Conservation (phyloP, 2,797 vertebrate genomes). For the Gymnocypris eckloni region DNA sequence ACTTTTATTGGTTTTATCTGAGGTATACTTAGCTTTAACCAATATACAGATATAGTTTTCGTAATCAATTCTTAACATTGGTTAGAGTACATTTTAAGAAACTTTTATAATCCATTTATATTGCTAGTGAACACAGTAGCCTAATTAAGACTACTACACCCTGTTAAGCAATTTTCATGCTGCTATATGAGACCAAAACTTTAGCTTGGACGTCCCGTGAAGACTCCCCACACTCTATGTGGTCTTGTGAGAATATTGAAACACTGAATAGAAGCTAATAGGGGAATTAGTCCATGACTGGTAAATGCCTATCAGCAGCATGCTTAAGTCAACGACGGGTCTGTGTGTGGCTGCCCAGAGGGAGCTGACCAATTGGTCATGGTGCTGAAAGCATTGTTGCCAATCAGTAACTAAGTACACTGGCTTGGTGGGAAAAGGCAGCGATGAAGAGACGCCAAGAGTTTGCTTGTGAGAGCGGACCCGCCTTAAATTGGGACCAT, state of each 20-base stretch:
- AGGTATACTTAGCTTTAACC: not conserved
- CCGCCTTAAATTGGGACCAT: slow-evolving; percentile 87
- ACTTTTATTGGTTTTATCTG: slow-evolving; percentile 34
- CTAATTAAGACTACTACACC: slow-evolving; percentile 18
- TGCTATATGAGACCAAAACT: slow-evolving; percentile 23
- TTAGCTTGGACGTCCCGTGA: slow-evolving; percentile 45
- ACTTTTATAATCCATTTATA: not conserved
- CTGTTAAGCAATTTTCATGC: slow-evolving; percentile 38
- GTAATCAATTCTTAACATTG: not conserved
- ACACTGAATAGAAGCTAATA: slow-evolving; percentile 78
- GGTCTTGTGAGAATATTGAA: slow-evolving; percentile 81
- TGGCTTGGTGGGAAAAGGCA: slow-evolving; percentile 88
- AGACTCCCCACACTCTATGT: slow-evolving; percentile 71
- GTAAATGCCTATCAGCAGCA: slow-evolving; percentile 79
- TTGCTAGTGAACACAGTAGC: not conserved
- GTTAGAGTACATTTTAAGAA: not conserved
- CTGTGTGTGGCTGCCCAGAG: slow-evolving; percentile 78
- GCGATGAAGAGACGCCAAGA: slow-evolving; percentile 77
- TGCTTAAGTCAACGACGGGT: slow-evolving; percentile 67
- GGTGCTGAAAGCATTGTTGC: slow-evolving; percentile 89
- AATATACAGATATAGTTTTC: not conserved
- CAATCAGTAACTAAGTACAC: slow-evolving; percentile 75
- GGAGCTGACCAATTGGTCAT: slow-evolving; percentile 88
- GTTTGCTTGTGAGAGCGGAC: slow-evolving; percentile 80
- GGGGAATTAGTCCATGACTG: slow-evolving; percentile 83